Evolutionary conservation across 2,113 vertebrate species (phyloP).

Genomic region (Triplophysa tibetana): DNA sequence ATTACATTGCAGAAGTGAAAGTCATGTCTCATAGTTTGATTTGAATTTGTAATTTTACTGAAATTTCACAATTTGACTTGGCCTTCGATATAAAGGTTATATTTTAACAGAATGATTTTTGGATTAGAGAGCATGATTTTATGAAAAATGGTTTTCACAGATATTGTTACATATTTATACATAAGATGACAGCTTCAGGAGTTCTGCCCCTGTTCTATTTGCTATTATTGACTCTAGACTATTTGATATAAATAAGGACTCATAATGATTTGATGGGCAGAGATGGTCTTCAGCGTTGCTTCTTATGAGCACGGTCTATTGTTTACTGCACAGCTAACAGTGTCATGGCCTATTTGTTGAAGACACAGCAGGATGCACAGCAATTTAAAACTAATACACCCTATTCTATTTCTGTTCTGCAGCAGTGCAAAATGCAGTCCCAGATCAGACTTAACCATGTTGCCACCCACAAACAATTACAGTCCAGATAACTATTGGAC

Average conservation of each 20-base stretch:
- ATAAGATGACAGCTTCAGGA: background rate
- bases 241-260: constrained; percentile 25
- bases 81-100: no score
- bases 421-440: constrained; percentile 30
- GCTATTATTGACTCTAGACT: constrained; percentile 11
- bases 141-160: background rate
- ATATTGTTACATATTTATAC: background rate
- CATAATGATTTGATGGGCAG: background rate
- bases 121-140: no score
- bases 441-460: constrained; percentile 8
- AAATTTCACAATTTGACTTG: no score
- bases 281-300: constrained; percentile 9
- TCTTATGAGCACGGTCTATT: constrained; percentile 5
- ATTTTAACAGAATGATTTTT: no score
- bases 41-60: no score
- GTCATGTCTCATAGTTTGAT: background rate
- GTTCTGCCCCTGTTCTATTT: background rate
- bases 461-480: constrained; percentile 31
- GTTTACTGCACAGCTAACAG: constrained; percentile 21
- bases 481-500: constrained; percentile 5
- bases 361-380: constrained; percentile 53
- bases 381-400: constrained; percentile 50
- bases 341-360: constrained; percentile 49
- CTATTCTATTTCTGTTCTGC: constrained; percentile 47
- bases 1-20: constrained; percentile 10